Evolutionary conservation across 64 coral and sea anemone genomes (phyloP), one percentile per base, ranked within the genome.

Genomic region (Trachythela sp.): DNA sequence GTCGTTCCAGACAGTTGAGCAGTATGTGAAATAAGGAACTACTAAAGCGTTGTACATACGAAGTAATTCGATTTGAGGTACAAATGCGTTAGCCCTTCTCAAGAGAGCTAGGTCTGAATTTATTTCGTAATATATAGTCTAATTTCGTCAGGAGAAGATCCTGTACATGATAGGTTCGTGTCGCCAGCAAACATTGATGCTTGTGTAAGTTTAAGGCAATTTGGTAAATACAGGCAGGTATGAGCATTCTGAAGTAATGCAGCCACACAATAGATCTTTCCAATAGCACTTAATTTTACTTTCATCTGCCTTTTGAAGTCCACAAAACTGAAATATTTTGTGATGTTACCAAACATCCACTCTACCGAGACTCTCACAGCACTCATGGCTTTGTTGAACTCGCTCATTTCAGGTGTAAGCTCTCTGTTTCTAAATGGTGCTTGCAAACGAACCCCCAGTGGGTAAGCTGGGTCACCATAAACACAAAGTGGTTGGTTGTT

Each of bases 271-370:
- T 68, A 68, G 59, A 68, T 68, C 59, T 68, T 68, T 68, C 59
- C 59, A 22, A 68, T 68, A 6, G 59, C 59, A 68, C 59, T 68
- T 22, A 68, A 31, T 6, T 68, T 6, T 31, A 68, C 59, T 68
- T 68, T 68, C 59, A 68, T 68, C 59, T 68, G 59, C 59, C 59
- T 68, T 31, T 68, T 68, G 15, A 68, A 68, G 18, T 68, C 59
- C 20, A 68, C 59, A 68, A 68, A 68, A 14, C 59, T 68, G 18
- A 68, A 68, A 68, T 68, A 68, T 68, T 68, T 68, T 22, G 59
- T 68, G 59, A 68, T 68, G 59, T 68, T 68, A 68, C 59, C 59
- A 68, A 68, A 68, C 59, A 68, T 68, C 59, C 59, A 68, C 59
- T 68, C 59, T 68, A 68, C 20, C 30, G 59, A 68, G 59, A 68